A percentile compares a stretch with the other conserved stretches of the same genome.
Evolutionary conservation across 2,797 vertebrate genomes (phyloP).

Genomic region (Pteronotus mesoamericanus): DNA sequence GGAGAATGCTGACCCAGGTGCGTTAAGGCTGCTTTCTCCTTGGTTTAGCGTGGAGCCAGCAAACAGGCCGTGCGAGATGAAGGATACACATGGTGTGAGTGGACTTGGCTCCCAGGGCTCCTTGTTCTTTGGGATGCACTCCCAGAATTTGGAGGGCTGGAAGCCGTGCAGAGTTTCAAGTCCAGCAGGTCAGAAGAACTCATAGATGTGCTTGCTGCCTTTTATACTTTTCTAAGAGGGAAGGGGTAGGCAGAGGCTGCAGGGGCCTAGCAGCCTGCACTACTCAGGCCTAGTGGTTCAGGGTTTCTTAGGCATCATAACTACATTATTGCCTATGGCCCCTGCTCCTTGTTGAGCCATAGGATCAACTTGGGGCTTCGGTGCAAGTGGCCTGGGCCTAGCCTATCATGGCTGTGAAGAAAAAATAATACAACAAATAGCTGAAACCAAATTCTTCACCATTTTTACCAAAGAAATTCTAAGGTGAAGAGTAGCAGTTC

Average conservation of each 20-base stretch:
- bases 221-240: neutral
- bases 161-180: neutral
- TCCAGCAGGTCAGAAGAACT: neutral
- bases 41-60: neutral
- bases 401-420: neutral
- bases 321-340: neutral
- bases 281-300: neutral
- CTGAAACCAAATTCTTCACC: neutral
- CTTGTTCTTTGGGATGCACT: neutral
- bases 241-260: neutral
- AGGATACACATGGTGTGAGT: neutral
- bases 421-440: neutral
- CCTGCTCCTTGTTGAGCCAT: neutral
- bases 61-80: neutral
- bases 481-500: neutral
- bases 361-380: neutral
- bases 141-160: neutral
- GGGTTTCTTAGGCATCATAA: neutral
- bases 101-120: too few relatives aligned
- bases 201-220: neutral
- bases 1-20: neutral
- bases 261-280: neutral
- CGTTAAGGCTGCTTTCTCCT: neutral
- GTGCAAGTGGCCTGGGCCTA: neutral
- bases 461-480: constrained; percentile 11